Percentiles rank a stretch among this genome's conserved stretches.
Conservation (phyloP, 2,888 invertebrate species). For the Germaria angustata region DNA sequence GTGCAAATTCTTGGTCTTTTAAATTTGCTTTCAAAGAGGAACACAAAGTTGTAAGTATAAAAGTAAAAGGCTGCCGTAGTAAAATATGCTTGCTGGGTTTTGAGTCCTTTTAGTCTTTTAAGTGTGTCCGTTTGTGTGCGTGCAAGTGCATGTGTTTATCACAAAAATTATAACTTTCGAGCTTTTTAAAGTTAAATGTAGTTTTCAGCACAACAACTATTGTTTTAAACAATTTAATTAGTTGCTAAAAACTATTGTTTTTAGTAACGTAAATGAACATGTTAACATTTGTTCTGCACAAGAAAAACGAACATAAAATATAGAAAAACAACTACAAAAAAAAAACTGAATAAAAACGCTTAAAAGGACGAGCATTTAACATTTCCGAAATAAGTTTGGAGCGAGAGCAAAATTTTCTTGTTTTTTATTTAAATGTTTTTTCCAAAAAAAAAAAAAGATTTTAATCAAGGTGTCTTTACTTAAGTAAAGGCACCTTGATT, state of each 20-base stretch:
- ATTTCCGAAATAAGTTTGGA: constrained; percentile 12
- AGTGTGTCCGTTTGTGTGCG: not conserved
- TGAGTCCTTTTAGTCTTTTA: not conserved
- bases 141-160: constrained; percentile 56
- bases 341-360: not conserved
- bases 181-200: constrained; percentile 61
- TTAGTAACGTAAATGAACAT: constrained; percentile 51
- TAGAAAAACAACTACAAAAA: not conserved
- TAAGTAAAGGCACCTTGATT: too few species aligned
- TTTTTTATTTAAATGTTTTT: not conserved
- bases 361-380: constrained; percentile 24
- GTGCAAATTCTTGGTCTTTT: too few species aligned
- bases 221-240: constrained; percentile 67
- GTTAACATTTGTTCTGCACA: constrained; percentile 47
- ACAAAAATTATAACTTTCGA: constrained; percentile 62
- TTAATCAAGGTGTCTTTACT: too few species aligned
- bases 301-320: constrained; percentile 4
- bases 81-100: not conserved
- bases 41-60: too few species aligned
- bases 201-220: constrained; percentile 61
- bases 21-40: too few species aligned
- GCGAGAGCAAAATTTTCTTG: not conserved
- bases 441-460: too few species aligned
- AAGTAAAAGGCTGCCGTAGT: too few species aligned
- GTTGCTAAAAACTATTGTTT: constrained; percentile 64